Conservation (phyloP, 2,888 invertebrate genomes). For the Drosophila paranaensis region DNA sequence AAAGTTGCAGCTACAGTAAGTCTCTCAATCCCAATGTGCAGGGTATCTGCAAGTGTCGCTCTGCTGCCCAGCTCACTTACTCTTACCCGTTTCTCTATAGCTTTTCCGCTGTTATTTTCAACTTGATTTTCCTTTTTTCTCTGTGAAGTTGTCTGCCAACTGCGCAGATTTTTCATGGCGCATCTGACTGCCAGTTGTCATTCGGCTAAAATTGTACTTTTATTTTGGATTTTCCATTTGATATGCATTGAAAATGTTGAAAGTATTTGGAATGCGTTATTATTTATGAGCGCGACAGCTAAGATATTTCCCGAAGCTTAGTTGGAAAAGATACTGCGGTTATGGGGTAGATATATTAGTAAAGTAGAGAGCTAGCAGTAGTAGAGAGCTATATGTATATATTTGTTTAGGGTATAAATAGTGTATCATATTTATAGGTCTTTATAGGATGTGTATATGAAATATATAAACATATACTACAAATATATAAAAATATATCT, state of each 20-base stretch:
- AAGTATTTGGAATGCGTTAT: slow-evolving; percentile 36
- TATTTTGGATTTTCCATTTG: slow-evolving; percentile 29
- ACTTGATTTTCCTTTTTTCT: background rate
- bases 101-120: slow-evolving; percentile 11
- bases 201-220: slow-evolving; percentile 13
- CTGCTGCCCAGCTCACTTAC: background rate
- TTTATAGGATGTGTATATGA: too few species aligned
- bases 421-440: too few species aligned
- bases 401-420: background rate
- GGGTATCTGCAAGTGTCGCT: background rate
- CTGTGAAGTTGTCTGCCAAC: slow-evolving; percentile 37
- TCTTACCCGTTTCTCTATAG: background rate
- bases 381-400: background rate
- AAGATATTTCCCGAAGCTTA: slow-evolving; percentile 3
- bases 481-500: too few species aligned
- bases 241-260: slow-evolving; percentile 51
- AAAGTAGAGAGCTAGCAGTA: background rate
- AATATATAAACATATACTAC: background rate
- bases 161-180: slow-evolving; percentile 42
- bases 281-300: slow-evolving; percentile 40
- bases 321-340: background rate
- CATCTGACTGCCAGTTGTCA: slow-evolving; percentile 32
- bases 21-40: too few species aligned
- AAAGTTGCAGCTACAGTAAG: too few species aligned
- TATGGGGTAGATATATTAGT: background rate